A percentile compares a stretch with the other conserved stretches of the same genome.
Evolutionary conservation across 2,113 vertebrate genomes (phyloP).

Genomic region (Peromyscus polionotus): DNA sequence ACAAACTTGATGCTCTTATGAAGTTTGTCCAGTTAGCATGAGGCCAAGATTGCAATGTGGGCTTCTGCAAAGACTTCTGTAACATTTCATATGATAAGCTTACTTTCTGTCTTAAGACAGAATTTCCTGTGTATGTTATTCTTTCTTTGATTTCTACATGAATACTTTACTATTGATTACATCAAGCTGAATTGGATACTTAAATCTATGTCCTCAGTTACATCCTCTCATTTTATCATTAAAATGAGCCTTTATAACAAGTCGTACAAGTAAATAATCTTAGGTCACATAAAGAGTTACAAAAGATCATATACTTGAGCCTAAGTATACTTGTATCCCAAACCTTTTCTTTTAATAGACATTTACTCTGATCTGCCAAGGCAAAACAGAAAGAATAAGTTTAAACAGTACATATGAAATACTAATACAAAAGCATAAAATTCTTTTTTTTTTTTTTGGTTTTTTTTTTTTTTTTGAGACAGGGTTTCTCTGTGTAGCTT

Average conservation of each 20-base stretch:
- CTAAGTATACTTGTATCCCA: neutral
- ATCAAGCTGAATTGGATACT: neutral
- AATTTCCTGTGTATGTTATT: neutral
- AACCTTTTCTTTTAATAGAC: neutral
- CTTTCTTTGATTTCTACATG: neutral
- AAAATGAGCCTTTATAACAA: conserved; percentile 6
- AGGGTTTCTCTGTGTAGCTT: no score
- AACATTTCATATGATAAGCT: neutral
- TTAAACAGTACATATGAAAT: conserved; percentile 1
- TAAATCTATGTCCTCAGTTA: neutral
- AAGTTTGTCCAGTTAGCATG: neutral
- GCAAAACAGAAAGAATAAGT: conserved; percentile 13
- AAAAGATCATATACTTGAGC: neutral
- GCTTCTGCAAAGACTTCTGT: neutral
- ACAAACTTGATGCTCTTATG: neutral
- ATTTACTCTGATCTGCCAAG: neutral
- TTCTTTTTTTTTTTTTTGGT: neutral
- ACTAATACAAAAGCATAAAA: neutral
- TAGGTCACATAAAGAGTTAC: neutral
- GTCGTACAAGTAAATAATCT: neutral
- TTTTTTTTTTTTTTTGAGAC: no score
- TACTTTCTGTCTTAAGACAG: conserved; percentile 34
- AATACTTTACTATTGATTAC: conserved; percentile 27
- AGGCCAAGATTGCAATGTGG: neutral
- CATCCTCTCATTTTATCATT: neutral